These are phyloP conservation scores for Falco rusticolus DNA, from an alignment of 2,797 vertebrate genomes.

Conservation along the genomic window DNA sequence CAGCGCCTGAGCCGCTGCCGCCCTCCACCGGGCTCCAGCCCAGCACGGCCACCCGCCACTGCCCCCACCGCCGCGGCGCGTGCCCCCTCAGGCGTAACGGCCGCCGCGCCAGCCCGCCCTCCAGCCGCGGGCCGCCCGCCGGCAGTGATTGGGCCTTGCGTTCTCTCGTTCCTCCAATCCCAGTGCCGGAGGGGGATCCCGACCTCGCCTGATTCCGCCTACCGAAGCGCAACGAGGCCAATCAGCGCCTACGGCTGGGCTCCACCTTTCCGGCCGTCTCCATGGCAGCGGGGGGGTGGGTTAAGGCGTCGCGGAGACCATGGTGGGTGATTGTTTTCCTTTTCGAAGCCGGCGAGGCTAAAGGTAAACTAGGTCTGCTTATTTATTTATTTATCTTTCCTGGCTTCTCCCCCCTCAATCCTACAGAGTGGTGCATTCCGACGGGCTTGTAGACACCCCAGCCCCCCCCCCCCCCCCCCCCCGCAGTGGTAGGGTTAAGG, in stretches of 20 bases:
- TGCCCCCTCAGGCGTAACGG: rapidly evolving
- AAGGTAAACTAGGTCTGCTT: neutral
- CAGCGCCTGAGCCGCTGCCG: rapidly evolving
- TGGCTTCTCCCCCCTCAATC: rapidly evolving
- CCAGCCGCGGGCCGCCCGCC: neutral
- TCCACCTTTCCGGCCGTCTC: constrained; percentile 26
- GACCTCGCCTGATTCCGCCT: neutral
- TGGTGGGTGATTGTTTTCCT: neutral
- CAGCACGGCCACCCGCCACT: rapidly evolving
- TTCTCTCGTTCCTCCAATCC: neutral
- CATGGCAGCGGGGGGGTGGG: neutral
- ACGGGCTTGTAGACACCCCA: too few relatives aligned
- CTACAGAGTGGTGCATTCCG: neutral
- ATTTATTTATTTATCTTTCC: neutral
- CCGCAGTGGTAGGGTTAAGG: constrained; percentile 9
- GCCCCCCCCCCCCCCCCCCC: rapidly evolving
- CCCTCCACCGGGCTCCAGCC: rapidly evolving
- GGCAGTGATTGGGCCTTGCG: neutral
- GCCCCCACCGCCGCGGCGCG: too few relatives aligned
- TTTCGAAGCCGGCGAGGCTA: neutral
- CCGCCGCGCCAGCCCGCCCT: rapidly evolving
- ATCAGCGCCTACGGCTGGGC: rapidly evolving
- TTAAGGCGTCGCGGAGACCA: neutral
- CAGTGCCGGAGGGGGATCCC: rapidly evolving
- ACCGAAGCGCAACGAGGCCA: rapidly evolving